Conservation (phyloP, 2,888 invertebrate species). For the Coelinius sp. region DNA sequence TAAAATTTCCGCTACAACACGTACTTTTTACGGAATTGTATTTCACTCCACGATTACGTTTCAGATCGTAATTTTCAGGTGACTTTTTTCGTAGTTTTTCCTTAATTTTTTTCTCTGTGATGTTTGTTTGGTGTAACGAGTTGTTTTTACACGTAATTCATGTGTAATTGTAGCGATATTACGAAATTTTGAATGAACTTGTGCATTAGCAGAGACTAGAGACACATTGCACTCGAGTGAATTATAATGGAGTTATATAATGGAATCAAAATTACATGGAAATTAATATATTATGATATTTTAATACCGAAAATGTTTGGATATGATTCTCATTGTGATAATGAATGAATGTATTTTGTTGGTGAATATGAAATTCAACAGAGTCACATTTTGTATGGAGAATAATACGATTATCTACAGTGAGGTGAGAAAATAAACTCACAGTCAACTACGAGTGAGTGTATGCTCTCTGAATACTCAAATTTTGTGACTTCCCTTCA, state of each 20-base stretch:
- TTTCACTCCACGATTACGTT: too few relatives aligned
- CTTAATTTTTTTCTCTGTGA: background rate
- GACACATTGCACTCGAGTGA: background rate
- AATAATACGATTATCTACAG: background rate
- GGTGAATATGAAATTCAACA: background rate
- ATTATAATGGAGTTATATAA: background rate
- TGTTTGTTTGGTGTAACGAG: background rate
- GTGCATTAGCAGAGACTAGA: background rate
- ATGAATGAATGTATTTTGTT: background rate
- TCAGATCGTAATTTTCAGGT: too few relatives aligned
- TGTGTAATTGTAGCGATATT: background rate
- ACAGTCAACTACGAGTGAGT: background rate
- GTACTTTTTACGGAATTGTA: too few relatives aligned
- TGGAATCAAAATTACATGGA: background rate
- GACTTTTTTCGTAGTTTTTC: too few relatives aligned
- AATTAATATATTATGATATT: background rate
- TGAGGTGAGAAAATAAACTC: background rate
- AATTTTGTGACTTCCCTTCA: constrained; percentile 1
- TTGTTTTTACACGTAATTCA: background rate
- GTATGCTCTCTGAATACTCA: background rate
- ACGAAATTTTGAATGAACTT: background rate
- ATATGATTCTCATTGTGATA: background rate
- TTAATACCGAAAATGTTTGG: background rate
- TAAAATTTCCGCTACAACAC: too few relatives aligned
- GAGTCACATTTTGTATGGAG: background rate